Base-by-base conservation (phyloP, 35 echinoderm and acorn worm genomes). In the Lytechinus pictus region DNA sequence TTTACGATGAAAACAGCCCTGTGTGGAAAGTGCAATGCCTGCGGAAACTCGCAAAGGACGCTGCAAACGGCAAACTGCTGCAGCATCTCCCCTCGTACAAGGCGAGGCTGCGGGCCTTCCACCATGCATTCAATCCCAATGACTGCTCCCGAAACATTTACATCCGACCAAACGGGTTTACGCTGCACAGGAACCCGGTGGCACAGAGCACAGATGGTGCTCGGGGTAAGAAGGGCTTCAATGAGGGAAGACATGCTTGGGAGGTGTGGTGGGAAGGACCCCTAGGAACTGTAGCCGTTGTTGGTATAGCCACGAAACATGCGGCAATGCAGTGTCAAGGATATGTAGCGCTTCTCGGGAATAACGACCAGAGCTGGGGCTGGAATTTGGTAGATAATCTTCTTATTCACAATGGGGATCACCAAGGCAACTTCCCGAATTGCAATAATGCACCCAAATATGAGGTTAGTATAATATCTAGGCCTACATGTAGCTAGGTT, bases 401-500 rank as follows among this genome's bases (percentile, higher is more conserved):
- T 56, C 96, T 99, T 87, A 97, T 97, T 86, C 98, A 99, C 94
- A 99, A 98, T 86, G 98, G 97, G 27, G 96, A 98, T 55, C 97
- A 98, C 72, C 96, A 98, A 95, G 98, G 97, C 93, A 98, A 97
- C 88, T 99, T 98, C 95, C 97, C 98, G 95, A 97, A 99, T 95
- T 99, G 98, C 97, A 99, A 99, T 97, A 99, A 99, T 97, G 97
- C 98, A 51, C 98, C 98, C 87, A 99, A 99, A 90, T 99, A 99
- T 95, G 98, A 99, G 98, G 98, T 99, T 79, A 95, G 98, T 96
- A 27, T 19, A 56, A 8, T 33, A 5, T 92, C 33, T 44, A 2
- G 33, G 33, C 33, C 33, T 44, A 44, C 33, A 44, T 44, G 33
- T 44, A 44, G 0, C 1, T 44, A 44, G 33, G 33, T 44, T 44